Conservation (phyloP, 2,797 vertebrate genomes). For the Lates japonicus region DNA sequence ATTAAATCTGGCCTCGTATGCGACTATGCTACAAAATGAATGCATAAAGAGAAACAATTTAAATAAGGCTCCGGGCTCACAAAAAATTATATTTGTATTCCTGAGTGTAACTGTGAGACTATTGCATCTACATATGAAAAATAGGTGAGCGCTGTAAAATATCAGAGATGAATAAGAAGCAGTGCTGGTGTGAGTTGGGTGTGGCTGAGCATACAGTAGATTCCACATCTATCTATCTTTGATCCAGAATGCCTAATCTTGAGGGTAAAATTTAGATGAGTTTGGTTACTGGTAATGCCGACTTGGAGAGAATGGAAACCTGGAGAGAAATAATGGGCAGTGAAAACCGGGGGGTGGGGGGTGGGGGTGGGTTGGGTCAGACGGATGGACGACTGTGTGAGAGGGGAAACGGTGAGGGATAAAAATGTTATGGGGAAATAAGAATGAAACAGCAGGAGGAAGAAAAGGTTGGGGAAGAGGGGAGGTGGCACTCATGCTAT, state of each 20-base stretch:
- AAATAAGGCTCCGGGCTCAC: constrained; percentile 24
- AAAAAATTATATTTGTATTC: constrained; percentile 37
- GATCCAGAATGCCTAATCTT: constrained; percentile 29
- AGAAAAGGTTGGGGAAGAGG: constrained; percentile 28
- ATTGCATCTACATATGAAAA: constrained; percentile 28
- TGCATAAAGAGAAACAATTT: constrained; percentile 33
- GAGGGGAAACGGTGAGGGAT: neutral
- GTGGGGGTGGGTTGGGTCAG: neutral
- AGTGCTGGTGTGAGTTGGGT: constrained; percentile 17
- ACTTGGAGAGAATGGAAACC: constrained; percentile 34
- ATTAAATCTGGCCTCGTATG: constrained; percentile 3
- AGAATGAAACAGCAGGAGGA: constrained; percentile 27
- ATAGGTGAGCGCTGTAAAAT: constrained; percentile 12
- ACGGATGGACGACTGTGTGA: neutral
- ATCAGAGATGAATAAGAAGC: constrained; percentile 45
- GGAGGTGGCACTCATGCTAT: constrained; percentile 43
- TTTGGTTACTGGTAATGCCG: constrained; percentile 20
- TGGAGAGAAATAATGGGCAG: constrained; percentile 27
- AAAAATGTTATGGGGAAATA: constrained; percentile 22
- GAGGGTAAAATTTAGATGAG: constrained; percentile 28
- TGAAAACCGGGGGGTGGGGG: neutral
- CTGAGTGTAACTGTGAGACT: neutral
- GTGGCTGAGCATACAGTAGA: constrained; percentile 28
- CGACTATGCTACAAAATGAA: neutral
- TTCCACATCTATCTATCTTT: constrained; percentile 25